These are phyloP conservation scores for Petrolisthes cinctipes DNA, from an alignment of 2,888 invertebrate genomes.

Conservation along the genomic window DNA sequence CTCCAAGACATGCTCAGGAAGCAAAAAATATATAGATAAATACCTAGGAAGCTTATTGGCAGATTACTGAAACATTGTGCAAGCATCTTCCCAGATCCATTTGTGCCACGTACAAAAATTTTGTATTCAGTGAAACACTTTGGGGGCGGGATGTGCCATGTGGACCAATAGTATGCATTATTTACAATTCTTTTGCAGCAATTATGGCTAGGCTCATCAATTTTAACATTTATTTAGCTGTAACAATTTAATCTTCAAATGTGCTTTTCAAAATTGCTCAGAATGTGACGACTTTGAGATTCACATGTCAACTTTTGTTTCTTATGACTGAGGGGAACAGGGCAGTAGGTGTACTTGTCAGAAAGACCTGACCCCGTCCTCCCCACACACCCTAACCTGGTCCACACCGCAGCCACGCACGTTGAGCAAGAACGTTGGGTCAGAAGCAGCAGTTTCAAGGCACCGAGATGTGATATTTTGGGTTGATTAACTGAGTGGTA, in stretches of 20 bases:
- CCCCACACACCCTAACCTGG: conserved; percentile 11
- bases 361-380: not conserved
- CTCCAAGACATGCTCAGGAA: conserved; percentile 6
- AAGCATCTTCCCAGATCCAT: conserved; percentile 50
- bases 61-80: not conserved
- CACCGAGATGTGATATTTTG: conserved; percentile 24
- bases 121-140: conserved; percentile 54
- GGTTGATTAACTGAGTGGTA: not conserved
- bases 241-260: too few relatives aligned
- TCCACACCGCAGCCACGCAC: conserved; percentile 50
- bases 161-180: conserved; percentile 22
- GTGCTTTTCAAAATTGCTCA: too few relatives aligned
- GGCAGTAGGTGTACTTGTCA: not conserved
- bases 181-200: not conserved
- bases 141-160: conserved; percentile 41
- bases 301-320: too few relatives aligned
- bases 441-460: conserved; percentile 54
- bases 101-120: conserved; percentile 28
- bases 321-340: not conserved
- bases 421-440: conserved; percentile 59
- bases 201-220: not conserved
- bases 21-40: not conserved
- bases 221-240: too few relatives aligned
- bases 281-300: too few relatives aligned
- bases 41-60: conserved; percentile 4